These are phyloP conservation scores for Falco novaeseelandiae DNA, from an alignment of 2,797 vertebrate species.

Conservation along the genomic window DNA sequence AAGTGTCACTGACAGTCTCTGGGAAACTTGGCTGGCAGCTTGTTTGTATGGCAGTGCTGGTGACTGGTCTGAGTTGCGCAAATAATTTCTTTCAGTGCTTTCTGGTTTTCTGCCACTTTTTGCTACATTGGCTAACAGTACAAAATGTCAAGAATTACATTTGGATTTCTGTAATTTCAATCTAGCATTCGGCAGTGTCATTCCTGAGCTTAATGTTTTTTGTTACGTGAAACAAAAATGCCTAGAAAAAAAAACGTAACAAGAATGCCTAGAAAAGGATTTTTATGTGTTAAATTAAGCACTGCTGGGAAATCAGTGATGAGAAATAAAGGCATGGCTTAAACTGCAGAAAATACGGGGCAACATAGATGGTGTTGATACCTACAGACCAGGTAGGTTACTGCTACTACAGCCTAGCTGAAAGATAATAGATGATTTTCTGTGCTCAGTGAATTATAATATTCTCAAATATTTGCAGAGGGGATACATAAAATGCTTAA, in stretches of 20 bases:
- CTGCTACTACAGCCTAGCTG: background rate
- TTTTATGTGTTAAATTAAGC: background rate
- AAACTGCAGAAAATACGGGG: background rate
- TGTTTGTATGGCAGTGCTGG: background rate
- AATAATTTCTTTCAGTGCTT: background rate
- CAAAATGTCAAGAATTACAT: background rate
- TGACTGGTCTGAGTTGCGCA: background rate
- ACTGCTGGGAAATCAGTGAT: background rate
- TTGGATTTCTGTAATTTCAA: background rate
- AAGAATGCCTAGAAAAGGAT: background rate
- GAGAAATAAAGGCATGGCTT: background rate
- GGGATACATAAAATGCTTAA: fast-evolving
- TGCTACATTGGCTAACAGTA: background rate
- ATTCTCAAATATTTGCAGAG: background rate
- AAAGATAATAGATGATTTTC: background rate
- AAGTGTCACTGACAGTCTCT: background rate
- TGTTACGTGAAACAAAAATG: background rate
- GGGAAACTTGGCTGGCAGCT: background rate
- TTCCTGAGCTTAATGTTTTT: background rate
- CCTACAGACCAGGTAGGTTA: background rate
- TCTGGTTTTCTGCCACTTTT: background rate
- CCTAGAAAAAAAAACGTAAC: background rate
- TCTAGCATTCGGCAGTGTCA: background rate
- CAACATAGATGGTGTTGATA: background rate
- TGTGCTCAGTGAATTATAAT: background rate